These are phyloP conservation scores for Okamejei kenojei DNA, from an alignment of 2,797 vertebrate species.

Conservation along the genomic window DNA sequence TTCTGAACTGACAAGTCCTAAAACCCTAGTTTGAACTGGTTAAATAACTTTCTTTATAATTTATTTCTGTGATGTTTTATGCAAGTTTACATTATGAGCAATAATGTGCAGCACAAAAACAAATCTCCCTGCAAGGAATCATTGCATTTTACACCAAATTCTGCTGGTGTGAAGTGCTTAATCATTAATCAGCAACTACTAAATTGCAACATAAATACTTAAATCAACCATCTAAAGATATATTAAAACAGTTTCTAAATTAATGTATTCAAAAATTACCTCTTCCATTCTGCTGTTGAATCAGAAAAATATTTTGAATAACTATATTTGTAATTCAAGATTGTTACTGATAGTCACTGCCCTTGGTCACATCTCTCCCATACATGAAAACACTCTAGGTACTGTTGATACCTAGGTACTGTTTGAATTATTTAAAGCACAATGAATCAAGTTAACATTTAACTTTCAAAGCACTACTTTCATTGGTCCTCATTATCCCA, in stretches of 20 bases:
- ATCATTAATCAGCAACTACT: not conserved
- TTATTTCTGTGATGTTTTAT: not conserved
- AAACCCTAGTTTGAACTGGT: not conserved
- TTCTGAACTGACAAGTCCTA: not conserved
- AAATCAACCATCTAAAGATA: not conserved
- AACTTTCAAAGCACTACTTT: conserved; percentile 1
- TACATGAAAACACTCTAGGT: not conserved
- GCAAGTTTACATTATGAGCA: not conserved
- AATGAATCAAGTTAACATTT: conserved; percentile 18
- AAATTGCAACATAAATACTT: not conserved
- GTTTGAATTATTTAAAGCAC: not conserved
- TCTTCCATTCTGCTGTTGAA: no score
- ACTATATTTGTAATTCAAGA: not conserved
- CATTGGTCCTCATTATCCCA: conserved; percentile 17
- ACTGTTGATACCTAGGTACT: not conserved
- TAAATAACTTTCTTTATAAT: not conserved
- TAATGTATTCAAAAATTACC: not conserved
- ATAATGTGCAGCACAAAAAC: not conserved
- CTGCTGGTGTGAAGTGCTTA: not conserved
- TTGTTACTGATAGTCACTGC: not conserved
- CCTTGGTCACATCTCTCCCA: not conserved
- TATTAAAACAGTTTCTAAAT: not conserved
- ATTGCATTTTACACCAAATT: not conserved
- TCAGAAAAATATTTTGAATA: not conserved
- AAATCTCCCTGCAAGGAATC: not conserved